A percentile compares a stretch with the other conserved stretches of the same genome.
Conservation (phyloP, 2,888 invertebrate species). For the Metallyticus violacea region DNA sequence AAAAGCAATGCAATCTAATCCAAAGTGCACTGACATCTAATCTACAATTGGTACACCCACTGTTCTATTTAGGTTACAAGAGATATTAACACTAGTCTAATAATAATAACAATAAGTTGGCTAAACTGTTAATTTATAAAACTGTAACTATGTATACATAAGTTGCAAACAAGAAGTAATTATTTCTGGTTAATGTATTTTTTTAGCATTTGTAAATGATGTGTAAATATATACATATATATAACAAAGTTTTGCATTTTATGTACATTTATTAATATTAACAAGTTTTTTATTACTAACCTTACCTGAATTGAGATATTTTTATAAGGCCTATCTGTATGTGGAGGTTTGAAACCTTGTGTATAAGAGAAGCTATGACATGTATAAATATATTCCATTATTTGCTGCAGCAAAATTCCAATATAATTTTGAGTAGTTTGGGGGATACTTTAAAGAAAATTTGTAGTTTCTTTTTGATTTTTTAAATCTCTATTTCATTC, state of each 20-base stretch:
- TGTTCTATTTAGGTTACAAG: neutral
- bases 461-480: too few species aligned
- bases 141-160: neutral
- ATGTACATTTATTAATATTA: neutral
- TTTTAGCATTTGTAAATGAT: constrained; percentile 4
- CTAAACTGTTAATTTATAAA: neutral
- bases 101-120: neutral
- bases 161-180: neutral
- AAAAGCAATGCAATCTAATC: neutral
- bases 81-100: neutral
- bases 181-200: constrained; percentile 2
- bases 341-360: neutral
- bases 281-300: too few species aligned
- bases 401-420: neutral
- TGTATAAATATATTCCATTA: too few species aligned
- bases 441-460: neutral
- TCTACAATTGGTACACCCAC: neutral
- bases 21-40: neutral
- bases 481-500: too few species aligned
- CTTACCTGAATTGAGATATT: too few species aligned
- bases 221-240: neutral
- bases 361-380: neutral
- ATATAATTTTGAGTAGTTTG: neutral
- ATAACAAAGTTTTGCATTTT: neutral
- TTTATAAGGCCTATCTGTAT: neutral